Evolutionary conservation across 2,797 vertebrate genomes (phyloP).

Genomic region (Betta splendens): DNA sequence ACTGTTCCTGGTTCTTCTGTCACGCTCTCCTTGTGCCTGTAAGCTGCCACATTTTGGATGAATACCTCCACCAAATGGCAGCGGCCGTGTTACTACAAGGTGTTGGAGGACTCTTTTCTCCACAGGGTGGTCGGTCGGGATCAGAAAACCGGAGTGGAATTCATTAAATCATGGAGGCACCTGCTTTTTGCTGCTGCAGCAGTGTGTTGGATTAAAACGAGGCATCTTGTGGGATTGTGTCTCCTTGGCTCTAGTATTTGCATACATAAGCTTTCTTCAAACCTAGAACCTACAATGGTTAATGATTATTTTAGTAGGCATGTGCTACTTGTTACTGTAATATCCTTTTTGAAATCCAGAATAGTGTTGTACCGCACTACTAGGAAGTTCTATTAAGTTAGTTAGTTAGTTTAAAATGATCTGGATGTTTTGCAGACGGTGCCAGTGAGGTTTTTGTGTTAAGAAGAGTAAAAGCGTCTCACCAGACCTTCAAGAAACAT

Average conservation of each 20-base stretch:
- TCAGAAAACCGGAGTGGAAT: neutral
- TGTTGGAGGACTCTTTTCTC: neutral
- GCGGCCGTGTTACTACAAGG: neutral
- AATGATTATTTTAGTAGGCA: too few species aligned
- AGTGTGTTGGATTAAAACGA: too few species aligned
- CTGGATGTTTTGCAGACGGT: neutral
- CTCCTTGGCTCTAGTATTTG: too few species aligned
- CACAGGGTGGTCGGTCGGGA: neutral
- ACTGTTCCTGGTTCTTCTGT: conserved; percentile 9
- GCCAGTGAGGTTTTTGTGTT: conserved; percentile 9
- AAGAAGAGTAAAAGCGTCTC: neutral
- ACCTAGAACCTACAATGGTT: too few species aligned
- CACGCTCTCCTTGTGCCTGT: conserved; percentile 1
- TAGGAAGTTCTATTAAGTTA: too few species aligned
- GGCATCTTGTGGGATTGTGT: too few species aligned
- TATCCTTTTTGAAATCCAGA: too few species aligned
- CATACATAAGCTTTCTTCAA: too few species aligned
- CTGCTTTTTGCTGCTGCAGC: neutral
- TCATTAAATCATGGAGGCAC: neutral
- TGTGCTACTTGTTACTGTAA: too few species aligned
- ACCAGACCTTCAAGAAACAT: conserved; percentile 30
- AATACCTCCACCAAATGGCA: neutral
- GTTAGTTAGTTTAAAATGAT: neutral
- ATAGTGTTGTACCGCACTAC: too few species aligned
- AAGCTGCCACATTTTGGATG: conserved; percentile 1